Evolutionary conservation across 2,888 invertebrate genomes (phyloP).

Genomic region (Dascillus cervinus): DNA sequence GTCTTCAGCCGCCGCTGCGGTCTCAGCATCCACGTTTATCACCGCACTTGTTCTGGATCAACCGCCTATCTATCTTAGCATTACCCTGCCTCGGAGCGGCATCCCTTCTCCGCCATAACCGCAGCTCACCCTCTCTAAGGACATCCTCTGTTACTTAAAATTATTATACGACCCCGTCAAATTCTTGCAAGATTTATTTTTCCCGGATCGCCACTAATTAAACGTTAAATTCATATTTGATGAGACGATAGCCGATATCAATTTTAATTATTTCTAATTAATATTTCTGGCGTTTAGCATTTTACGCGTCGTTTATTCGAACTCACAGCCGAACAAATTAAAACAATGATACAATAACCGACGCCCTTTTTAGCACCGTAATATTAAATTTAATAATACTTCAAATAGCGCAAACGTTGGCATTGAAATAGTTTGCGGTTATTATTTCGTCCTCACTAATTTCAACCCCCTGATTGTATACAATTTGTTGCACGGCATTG

Average conservation of each 20-base stretch:
- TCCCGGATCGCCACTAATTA: not conserved
- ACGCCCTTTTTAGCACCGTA: constrained; percentile 12
- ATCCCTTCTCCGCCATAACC: constrained; percentile 12
- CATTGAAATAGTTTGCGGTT: constrained; percentile 16
- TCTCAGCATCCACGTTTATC: constrained; percentile 40
- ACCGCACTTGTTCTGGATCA: constrained; percentile 40
- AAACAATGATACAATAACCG: constrained; percentile 9
- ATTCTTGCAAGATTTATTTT: constrained; percentile 4
- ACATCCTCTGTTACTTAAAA: constrained; percentile 16
- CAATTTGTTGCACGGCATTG: too few species aligned
- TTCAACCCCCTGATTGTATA: constrained; percentile 15
- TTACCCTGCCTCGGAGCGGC: constrained; percentile 19
- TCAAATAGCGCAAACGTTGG: constrained; percentile 15
- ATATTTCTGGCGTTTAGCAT: not conserved
- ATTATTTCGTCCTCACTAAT: constrained; percentile 16
- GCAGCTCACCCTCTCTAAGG: constrained; percentile 14
- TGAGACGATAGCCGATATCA: not conserved
- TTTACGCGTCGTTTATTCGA: not conserved
- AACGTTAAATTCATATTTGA: not conserved
- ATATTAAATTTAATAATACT: constrained; percentile 20
- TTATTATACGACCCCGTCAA: constrained; percentile 14
- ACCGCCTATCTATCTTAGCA: constrained; percentile 38
- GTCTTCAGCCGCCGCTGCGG: constrained; percentile 37
- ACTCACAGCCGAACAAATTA: too few species aligned
- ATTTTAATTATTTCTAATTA: not conserved